phyloP scores from a whole-genome alignment of 2,113 vertebrate species.

The Peromyscus maniculatus region DNA sequence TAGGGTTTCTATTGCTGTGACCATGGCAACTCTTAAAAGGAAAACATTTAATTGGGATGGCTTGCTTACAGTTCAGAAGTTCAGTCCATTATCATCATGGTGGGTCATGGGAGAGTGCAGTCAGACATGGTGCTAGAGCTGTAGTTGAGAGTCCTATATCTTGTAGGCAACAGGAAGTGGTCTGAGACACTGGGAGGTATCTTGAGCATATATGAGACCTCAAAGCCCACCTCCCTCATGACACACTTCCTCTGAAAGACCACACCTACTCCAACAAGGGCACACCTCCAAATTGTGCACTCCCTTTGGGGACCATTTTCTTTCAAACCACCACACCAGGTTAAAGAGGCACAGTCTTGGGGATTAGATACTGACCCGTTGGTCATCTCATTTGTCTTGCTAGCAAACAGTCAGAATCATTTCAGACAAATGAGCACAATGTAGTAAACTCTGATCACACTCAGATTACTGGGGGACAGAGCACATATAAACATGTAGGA shows the following conservation, averaged over 20 bases:
- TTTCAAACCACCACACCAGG: neutral
- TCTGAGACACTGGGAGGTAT: neutral
- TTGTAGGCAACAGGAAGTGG: neutral
- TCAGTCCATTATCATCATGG: neutral
- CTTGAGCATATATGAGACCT: neutral
- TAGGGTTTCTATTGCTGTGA: neutral
- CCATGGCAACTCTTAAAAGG: neutral
- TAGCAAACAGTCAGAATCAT: neutral
- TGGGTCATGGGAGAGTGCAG: neutral
- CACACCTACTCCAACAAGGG: neutral
- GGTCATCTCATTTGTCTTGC: neutral
- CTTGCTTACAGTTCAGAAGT: neutral
- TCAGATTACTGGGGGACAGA: neutral
- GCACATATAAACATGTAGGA: neutral
- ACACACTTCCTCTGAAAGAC: neutral
- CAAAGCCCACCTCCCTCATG: neutral
- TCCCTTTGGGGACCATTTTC: neutral
- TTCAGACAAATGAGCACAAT: neutral
- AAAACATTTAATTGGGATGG: neutral
- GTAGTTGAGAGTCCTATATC: neutral
- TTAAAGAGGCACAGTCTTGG: neutral
- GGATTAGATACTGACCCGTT: neutral
- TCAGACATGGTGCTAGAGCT: neutral
- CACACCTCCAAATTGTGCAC: neutral
- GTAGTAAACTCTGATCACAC: neutral